Percentiles rank a stretch among this genome's conserved stretches.
Conservation (phyloP, 2,113 vertebrate genomes). For the Passer domesticus region DNA sequence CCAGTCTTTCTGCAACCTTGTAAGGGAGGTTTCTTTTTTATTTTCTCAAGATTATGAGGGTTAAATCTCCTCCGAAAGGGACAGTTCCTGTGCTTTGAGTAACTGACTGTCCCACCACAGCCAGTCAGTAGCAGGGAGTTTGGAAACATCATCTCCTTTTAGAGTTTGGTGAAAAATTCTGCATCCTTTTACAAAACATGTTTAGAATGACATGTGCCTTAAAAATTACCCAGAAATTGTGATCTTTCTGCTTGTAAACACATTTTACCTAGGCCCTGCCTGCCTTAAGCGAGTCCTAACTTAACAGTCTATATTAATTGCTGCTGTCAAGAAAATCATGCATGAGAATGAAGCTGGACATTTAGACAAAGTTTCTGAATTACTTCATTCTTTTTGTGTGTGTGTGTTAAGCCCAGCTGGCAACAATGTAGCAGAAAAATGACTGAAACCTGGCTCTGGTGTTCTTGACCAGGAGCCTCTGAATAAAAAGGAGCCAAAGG, state of each 20-base stretch:
- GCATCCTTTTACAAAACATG: background rate
- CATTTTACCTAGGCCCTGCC: background rate
- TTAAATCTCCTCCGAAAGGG: background rate
- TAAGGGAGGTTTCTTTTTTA: background rate
- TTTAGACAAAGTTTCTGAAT: background rate
- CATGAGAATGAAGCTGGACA: background rate
- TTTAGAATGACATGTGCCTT: background rate
- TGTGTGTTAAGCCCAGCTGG: background rate
- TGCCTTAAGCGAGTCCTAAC: background rate
- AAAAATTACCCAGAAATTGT: background rate
- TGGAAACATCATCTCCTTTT: background rate
- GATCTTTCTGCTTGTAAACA: background rate
- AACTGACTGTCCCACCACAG: background rate
- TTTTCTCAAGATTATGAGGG: background rate
- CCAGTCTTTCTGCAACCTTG: background rate
- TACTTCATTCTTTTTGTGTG: background rate
- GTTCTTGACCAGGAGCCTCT: background rate
- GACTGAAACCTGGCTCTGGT: background rate
- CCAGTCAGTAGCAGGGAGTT: background rate
- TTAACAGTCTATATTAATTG: background rate
- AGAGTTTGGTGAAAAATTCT: background rate
- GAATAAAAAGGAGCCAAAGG: background rate
- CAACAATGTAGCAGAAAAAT: background rate
- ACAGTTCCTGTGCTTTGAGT: background rate
- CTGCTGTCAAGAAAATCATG: background rate